Conservation (phyloP, 2,113 vertebrate species). For the Hemibagrus wyckioides region DNA sequence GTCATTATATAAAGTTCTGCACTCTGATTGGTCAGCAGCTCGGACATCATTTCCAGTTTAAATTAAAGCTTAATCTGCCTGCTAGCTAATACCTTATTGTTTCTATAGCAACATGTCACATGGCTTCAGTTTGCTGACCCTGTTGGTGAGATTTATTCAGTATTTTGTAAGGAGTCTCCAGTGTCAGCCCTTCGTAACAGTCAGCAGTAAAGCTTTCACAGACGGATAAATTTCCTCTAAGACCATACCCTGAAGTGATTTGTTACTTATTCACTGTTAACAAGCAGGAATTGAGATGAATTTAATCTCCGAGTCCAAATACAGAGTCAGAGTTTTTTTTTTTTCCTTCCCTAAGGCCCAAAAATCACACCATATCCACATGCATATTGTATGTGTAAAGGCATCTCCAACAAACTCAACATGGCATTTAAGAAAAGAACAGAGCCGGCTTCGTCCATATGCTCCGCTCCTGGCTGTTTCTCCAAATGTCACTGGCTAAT, state of each 20-base stretch:
- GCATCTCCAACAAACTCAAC: neutral
- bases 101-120: neutral
- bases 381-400: neutral
- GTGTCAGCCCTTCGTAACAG: neutral
- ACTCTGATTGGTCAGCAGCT: neutral
- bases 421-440: slow-evolving; percentile 20
- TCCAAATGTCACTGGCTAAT: slow-evolving; percentile 42
- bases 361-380: neutral
- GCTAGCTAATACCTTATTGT: neutral
- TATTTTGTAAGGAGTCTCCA: neutral
- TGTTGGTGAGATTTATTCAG: neutral
- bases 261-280: neutral
- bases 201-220: neutral
- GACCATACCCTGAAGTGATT: neutral
- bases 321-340: neutral
- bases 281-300: neutral
- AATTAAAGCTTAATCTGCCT: neutral
- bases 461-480: slow-evolving; percentile 3
- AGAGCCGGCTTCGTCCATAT: neutral
- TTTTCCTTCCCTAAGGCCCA: neutral
- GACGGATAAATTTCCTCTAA: neutral
- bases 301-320: neutral
- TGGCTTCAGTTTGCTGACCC: neutral
- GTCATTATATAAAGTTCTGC: neutral
- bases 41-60: too few relatives aligned